Base-by-base conservation (phyloP, 2,888 invertebrate genomes). In the Lochmaea capreae region DNA sequence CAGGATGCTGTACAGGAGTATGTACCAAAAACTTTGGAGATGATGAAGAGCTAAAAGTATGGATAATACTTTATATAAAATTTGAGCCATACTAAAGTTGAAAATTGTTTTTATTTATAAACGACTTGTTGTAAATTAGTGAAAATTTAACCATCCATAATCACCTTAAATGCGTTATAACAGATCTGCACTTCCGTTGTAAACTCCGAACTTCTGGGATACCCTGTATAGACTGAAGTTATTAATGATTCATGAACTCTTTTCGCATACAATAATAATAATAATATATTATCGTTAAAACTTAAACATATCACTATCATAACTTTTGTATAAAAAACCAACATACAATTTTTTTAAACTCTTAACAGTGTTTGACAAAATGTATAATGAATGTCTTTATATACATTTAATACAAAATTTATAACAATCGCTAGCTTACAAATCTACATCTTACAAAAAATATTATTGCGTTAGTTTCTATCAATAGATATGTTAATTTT, bases 361-460 rank as follows among this genome's bases (percentile, higher is more conserved):
- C 9, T 3, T 43, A 63, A 54, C 16, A 57, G 14, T 54, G 14
- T 54, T 39, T 59, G 12, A 62, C 26, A 49, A 59, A 61, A 59
- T 69, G 39, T 54, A 18, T 61, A 61, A n/a, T 70, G 63, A 18
- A 42, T 8, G 58, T 46, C 57, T 66, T 71, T 78, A 78, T 77
- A 52, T 78, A 79, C 78, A 80, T 68, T 77, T 78, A 71, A 63
- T 79, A 76, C 76, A 79, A 76, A 79, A 74, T 76, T 73, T 75
- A 77, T 78, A 79, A 79, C 80, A 78, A 78, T 72, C 74, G 62
- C 74, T 72, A 72, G 71, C 72, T 74, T 42, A 63, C 18, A 73
- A 65, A 65, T 68, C 79, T 80, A 80, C 74, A 80, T 74, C 42
- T 78, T 81, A 80, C 78, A 81, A 81, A 81, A 80, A 79, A 80